Evolutionary conservation across 2,888 invertebrate genomes (phyloP).

Genomic region (Scaptodrosophila latifasciaeformis): DNA sequence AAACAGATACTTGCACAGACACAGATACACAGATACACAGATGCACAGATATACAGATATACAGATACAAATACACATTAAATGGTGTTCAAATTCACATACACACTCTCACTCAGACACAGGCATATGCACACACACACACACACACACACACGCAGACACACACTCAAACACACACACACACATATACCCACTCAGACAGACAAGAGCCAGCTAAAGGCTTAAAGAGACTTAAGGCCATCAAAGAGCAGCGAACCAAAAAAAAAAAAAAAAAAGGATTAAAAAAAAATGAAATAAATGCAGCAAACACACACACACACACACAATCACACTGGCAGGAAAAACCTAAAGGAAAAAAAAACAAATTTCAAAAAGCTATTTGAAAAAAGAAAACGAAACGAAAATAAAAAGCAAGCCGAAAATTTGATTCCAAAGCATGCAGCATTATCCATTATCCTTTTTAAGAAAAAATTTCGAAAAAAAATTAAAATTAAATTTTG

Average conservation of each 20-base stretch:
- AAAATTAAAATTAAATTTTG: neutral
- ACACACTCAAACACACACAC: too few species aligned
- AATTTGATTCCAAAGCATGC: conserved; percentile 60
- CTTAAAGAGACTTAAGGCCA: too few species aligned
- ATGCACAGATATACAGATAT: neutral
- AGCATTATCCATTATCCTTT: conserved; percentile 56
- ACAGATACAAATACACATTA: conserved; percentile 22
- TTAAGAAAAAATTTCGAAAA: too few species aligned
- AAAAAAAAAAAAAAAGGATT: neutral
- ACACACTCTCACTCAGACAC: conserved; percentile 3
- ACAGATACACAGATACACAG: too few species aligned
- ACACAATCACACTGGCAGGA: neutral
- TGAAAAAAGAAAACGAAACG: neutral
- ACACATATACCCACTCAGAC: conserved; percentile 2
- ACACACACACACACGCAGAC: too few species aligned
- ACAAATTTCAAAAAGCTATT: neutral
- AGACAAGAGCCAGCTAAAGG: neutral
- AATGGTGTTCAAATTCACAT: conserved; percentile 34
- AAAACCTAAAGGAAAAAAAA: neutral
- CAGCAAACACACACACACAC: conserved; percentile 2
- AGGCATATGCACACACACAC: too few species aligned
- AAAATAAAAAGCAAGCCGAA: conserved; percentile 37
- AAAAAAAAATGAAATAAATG: neutral
- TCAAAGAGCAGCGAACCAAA: too few species aligned
- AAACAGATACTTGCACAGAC: conserved; percentile 23